Base-by-base conservation (phyloP, 2,113 vertebrate genomes). In the Synchiropus splendidus region DNA sequence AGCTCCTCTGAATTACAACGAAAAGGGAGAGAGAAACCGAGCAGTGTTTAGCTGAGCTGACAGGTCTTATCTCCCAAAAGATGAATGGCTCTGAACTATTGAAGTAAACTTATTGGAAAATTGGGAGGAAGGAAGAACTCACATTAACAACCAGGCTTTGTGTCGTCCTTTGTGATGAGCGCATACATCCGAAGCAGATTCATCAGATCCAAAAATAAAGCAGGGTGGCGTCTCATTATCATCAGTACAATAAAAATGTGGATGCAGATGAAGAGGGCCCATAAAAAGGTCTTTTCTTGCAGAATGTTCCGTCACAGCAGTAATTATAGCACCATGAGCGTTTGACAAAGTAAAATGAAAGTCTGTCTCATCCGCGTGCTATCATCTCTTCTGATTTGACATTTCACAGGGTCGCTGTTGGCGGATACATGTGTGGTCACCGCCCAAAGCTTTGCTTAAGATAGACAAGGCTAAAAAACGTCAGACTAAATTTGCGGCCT, bases 391-490 rank as follows among this genome's bases (percentile, higher is more conserved):
- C 41, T 31, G 48, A 58, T 51, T 41, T 79, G 74, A 77, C 74
- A 77, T 79, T 79, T 75, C 32, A 63, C 65, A 30, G 34, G 50
- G 48, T 48, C 15, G 72, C 67, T 41, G 49, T 38, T 38, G 64
- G 69, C 38, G 10, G 57, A 54, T 39, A 45, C 60, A 18, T 54
- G 72, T 31, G 31, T 21, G 48, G 59, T 47, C 53, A 31, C 27
- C n/a, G 63, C 69, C 61, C 41, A 8, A 6, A 64, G 64, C 63
- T 56, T 39, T 64, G 49, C 78, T 78, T 78, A 72, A 80, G 62
- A 78, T 78, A 78, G 74, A 75, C 3, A 42, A 34, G 50, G 30
- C 51, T 48, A 32, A 18, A 38, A 53, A 51, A 63, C 59, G 61
- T 65, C 74, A 72, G 59, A 58, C 48, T 12, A 18, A 51, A 73